Evolutionary conservation across 2,113 vertebrate species (phyloP).

Genomic region (Axis porcinus): DNA sequence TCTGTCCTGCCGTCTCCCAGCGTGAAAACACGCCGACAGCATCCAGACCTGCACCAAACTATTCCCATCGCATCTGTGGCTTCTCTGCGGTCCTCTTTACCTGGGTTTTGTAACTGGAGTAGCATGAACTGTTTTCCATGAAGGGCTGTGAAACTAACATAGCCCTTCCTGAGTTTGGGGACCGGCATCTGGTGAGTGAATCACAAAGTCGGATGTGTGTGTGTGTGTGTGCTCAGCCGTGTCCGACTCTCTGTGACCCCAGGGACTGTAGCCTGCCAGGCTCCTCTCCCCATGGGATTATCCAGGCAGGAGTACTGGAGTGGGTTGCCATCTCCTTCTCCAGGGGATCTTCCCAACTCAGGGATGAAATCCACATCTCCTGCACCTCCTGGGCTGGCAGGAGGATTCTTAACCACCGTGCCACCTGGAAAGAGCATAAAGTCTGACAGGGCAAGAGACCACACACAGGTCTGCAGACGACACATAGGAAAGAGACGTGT

Average conservation of each 20-base stretch:
- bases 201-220: accelerated
- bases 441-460: accelerated
- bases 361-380: not conserved
- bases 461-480: not conserved
- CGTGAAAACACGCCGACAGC: accelerated
- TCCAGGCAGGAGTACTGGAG: not conserved
- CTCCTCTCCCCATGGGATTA: not conserved
- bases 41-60: not conserved
- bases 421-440: not conserved
- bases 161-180: too few relatives aligned
- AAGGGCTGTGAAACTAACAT: not conserved
- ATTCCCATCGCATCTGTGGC: not conserved
- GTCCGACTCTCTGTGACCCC: not conserved
- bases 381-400: not conserved
- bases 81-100: not conserved
- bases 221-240: accelerated
- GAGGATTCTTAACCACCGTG: accelerated
- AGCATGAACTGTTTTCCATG: not conserved
- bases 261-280: not conserved
- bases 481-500: accelerated
- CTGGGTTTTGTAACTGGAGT: not conserved
- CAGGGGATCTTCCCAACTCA: not conserved
- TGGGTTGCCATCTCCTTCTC: not conserved
- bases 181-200: accelerated
- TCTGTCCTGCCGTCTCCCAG: not conserved